Conservation (phyloP, 2,113 vertebrate species). For the Pseudopodoces humilis region DNA sequence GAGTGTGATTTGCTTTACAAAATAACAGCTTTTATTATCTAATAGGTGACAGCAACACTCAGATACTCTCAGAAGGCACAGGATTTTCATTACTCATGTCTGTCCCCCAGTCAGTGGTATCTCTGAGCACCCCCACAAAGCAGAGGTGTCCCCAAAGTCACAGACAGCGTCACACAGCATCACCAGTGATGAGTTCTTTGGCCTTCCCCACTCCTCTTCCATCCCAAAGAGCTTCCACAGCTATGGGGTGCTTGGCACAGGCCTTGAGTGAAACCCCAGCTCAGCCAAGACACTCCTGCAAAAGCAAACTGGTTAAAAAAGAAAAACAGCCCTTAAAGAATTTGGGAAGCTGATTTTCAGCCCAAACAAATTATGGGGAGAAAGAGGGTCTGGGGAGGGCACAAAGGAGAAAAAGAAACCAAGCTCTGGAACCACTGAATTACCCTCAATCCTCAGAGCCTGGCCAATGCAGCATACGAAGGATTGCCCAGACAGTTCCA, state of each 20-base stretch:
- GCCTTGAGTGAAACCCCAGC: not conserved
- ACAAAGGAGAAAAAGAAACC: not conserved
- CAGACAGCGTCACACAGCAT: fast-evolving
- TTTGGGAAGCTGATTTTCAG: not conserved
- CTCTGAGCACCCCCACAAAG: not conserved
- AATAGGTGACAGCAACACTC: fast-evolving
- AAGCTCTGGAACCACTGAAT: constrained; percentile 23
- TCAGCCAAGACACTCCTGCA: not conserved
- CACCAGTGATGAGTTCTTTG: fast-evolving
- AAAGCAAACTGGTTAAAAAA: not conserved
- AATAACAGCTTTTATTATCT: not conserved
- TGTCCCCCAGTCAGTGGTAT: fast-evolving
- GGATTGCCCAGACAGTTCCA: not conserved
- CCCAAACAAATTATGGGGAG: not conserved
- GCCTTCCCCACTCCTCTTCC: fast-evolving
- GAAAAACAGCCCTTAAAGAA: not conserved
- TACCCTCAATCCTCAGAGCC: not conserved
- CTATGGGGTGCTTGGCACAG: not conserved
- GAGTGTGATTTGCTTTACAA: not conserved
- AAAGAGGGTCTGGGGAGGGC: not conserved
- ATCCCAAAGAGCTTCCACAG: not conserved
- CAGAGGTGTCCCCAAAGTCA: not conserved
- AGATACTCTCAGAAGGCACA: not conserved
- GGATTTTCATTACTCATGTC: too few relatives aligned
- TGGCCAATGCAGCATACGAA: not conserved